Percentiles rank a stretch among this genome's conserved stretches.
Evolutionary conservation across 2,888 invertebrate genomes (phyloP).

Genomic region (Oscheius sp.): DNA sequence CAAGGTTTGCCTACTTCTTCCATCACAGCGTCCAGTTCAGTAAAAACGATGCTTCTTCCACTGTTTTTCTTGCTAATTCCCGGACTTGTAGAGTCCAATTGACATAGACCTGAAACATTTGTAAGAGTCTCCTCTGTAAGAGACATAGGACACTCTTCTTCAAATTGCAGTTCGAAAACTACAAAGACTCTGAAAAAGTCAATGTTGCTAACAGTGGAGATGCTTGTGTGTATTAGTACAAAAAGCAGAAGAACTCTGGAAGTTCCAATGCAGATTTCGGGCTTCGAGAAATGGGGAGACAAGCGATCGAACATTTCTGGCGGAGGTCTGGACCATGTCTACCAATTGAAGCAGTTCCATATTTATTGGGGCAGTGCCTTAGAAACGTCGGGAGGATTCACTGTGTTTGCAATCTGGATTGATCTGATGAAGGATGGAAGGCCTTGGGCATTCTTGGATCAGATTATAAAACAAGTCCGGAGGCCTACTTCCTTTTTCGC

Average conservation of each 20-base stretch:
- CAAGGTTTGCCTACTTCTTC: no score
- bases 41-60: no score
- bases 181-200: constrained; percentile 61
- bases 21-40: no score
- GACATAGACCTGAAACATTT: no score
- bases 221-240: constrained; percentile 49
- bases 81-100: no score
- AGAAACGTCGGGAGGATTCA: constrained; percentile 61
- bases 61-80: no score
- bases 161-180: constrained; percentile 65
- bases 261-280: constrained; percentile 60
- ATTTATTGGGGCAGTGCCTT: constrained; percentile 76
- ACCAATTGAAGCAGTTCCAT: constrained; percentile 75
- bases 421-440: constrained; percentile 54
- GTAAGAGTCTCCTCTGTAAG: no score
- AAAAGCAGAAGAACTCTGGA: neutral
- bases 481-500: neutral
- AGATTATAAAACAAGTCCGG: constrained; percentile 19
- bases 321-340: constrained; percentile 68
- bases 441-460: constrained; percentile 47
- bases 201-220: constrained; percentile 65
- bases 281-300: constrained; percentile 64
- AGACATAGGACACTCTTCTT: neutral
- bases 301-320: constrained; percentile 66
- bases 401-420: constrained; percentile 69